Base-by-base conservation (phyloP, 2,113 vertebrate genomes). In the Eubucco bourcierii region DNA sequence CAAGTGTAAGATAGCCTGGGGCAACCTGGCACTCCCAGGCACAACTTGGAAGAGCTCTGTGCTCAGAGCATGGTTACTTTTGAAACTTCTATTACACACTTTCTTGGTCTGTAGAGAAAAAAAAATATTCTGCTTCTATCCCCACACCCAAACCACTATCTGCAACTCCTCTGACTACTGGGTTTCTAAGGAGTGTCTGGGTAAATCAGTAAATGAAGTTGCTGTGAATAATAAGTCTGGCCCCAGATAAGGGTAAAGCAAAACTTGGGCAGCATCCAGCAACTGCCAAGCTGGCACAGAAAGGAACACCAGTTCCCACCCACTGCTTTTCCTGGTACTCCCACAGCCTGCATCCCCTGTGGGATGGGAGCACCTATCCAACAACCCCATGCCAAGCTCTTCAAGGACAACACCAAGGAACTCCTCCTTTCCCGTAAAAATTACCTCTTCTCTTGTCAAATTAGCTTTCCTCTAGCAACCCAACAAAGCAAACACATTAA, bases 151-250 rank as follows among this genome's bases (percentile, higher is more conserved):
- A 93, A 87, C 76, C 73, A 81, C 96, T 97, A 96, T 95, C 94
- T 94, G 84, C 74, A 94, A 10, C 67, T 96, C 89, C 88, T 94
- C 94, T 81, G 85, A 93, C 91, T 94, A 17, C 95, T 80, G 90
- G 52, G 90, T 95, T 96, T 93, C 94, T 97, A 96, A 97, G 97
- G 97, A 97, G 96, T 95, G 90, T 96, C 96, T 94, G 90, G 82
- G 90, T 95, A 95, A 94, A 95, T 95, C 95, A 95, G 94, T 87
- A 96, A 87, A 93, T 86, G 95, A 91, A 96, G 94, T 87, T 34
- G 24, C 87, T 77, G 81, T 31, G 73, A 97, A 80, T 73, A 90
- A 44, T 88, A 87, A 25, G 91, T 92, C 83, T 88, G 97, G 95
- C 81, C 96, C 93, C 96, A 97, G 97, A 97, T 97, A 97, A 96